Evolutionary conservation across 2,888 invertebrate genomes (phyloP).

Genomic region (Eilema depressum): DNA sequence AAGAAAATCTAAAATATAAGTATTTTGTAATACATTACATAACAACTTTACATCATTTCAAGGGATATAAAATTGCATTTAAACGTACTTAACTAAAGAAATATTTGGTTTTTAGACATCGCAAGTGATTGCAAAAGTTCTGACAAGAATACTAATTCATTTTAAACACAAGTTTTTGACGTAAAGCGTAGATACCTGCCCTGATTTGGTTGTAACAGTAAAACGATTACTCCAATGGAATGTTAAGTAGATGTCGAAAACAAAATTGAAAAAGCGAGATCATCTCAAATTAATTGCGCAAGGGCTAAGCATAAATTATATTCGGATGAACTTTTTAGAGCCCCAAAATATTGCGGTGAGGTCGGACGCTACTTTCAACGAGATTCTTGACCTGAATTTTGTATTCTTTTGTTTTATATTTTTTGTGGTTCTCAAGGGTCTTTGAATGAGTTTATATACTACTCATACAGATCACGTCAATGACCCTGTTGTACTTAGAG

Average conservation of each 20-base stretch:
- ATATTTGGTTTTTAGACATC: neutral
- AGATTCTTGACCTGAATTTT: slow-evolving; percentile 25
- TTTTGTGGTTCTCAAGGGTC: neutral
- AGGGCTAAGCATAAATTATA: slow-evolving; percentile 33
- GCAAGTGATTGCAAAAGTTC: neutral
- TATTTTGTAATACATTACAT: neutral
- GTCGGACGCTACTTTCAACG: slow-evolving; percentile 5
- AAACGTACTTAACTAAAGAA: neutral
- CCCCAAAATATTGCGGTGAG: slow-evolving; percentile 18
- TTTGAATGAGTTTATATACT: neutral
- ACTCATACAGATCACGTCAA: no score
- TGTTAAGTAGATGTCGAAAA: slow-evolving; percentile 33
- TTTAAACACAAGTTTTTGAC: neutral
- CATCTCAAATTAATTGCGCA: slow-evolving; percentile 39
- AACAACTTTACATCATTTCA: neutral
- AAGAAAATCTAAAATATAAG: no score
- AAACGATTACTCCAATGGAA: slow-evolving; percentile 30
- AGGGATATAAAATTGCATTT: neutral
- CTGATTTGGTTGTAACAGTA: slow-evolving; percentile 9
- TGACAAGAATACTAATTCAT: neutral
- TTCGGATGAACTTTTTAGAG: slow-evolving; percentile 21
- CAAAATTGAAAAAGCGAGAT: slow-evolving; percentile 35
- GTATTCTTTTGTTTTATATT: slow-evolving; percentile 14
- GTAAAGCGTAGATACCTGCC: slow-evolving; percentile 8
- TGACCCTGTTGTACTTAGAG: no score